A percentile compares a stretch with the other conserved stretches of the same genome.
These are phyloP conservation scores for Danio aesculapii DNA, from an alignment of 2,797 vertebrate genomes.

Conservation along the genomic window DNA sequence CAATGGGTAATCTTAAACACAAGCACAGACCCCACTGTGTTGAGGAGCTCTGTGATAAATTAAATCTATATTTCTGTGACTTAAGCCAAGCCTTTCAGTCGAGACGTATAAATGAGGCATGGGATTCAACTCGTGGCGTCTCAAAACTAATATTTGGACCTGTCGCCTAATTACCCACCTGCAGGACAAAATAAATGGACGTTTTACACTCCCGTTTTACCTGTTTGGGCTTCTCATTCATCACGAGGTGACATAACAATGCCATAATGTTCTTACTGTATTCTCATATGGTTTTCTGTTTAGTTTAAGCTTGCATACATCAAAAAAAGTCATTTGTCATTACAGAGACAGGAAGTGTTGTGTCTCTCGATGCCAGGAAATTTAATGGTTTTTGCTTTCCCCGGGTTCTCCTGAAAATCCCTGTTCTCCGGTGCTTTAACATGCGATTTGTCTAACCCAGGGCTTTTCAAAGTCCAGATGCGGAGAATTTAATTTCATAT, in stretches of 20 bases:
- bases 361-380: conserved; percentile 10
- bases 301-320: conserved; percentile 26
- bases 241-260: conserved; percentile 26
- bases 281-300: conserved; percentile 28
- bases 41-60: conserved; percentile 1
- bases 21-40: not conserved
- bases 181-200: conserved; percentile 29
- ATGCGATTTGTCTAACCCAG: not conserved
- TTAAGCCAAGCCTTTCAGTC: conserved; percentile 2
- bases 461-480: too few relatives aligned
- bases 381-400: conserved; percentile 1
- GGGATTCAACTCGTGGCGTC: conserved; percentile 7
- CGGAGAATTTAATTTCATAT: too few relatives aligned
- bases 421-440: not conserved
- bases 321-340: conserved; percentile 19
- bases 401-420: not conserved
- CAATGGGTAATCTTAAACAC: not conserved
- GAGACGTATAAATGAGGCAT: conserved; percentile 28
- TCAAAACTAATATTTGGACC: conserved; percentile 52
- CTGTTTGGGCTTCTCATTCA: conserved; percentile 23
- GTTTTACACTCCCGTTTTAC: conserved; percentile 14
- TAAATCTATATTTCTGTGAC: conserved; percentile 11
- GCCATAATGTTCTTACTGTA: conserved; percentile 3
- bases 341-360: conserved; percentile 1
- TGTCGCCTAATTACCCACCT: conserved; percentile 31